phyloP scores from a whole-genome alignment of 92 coral and sea anemone genomes.

The Porites cylindrica region DNA sequence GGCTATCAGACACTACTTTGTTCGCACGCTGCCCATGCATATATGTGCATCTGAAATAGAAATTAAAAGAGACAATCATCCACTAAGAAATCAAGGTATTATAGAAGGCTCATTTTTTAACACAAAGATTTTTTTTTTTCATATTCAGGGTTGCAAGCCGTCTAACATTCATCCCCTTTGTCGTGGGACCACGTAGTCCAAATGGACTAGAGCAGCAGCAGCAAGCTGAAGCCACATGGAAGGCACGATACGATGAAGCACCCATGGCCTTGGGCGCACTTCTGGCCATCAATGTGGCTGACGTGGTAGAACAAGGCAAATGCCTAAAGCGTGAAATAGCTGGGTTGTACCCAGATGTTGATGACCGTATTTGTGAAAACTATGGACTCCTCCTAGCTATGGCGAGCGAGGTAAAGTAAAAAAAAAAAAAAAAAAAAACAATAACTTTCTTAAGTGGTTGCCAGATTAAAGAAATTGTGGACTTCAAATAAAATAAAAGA shows the following conservation, averaged over 20 bases:
- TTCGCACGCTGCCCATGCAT: neutral
- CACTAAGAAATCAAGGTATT: neutral
- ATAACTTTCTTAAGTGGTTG: too few species aligned
- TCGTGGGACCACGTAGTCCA: slow-evolving; percentile 1
- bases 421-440: neutral
- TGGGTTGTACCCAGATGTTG: neutral
- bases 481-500: too few species aligned
- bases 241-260: neutral
- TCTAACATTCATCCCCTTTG: neutral
- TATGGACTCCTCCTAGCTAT: neutral
- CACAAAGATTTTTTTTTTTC: neutral
- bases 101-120: neutral
- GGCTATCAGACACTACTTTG: too few species aligned
- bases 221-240: neutral
- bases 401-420: neutral
- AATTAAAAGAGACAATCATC: neutral
- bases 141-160: neutral
- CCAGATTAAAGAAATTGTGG: too few species aligned
- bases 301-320: neutral
- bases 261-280: neutral
- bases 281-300: neutral
- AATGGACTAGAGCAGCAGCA: neutral
- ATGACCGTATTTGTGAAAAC: neutral
- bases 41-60: neutral
- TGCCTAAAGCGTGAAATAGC: neutral